A percentile compares a stretch with the other conserved stretches of the same genome.
Evolutionary conservation across 2,113 vertebrate species (phyloP).

Genomic region (Pleuronectes platessa): DNA sequence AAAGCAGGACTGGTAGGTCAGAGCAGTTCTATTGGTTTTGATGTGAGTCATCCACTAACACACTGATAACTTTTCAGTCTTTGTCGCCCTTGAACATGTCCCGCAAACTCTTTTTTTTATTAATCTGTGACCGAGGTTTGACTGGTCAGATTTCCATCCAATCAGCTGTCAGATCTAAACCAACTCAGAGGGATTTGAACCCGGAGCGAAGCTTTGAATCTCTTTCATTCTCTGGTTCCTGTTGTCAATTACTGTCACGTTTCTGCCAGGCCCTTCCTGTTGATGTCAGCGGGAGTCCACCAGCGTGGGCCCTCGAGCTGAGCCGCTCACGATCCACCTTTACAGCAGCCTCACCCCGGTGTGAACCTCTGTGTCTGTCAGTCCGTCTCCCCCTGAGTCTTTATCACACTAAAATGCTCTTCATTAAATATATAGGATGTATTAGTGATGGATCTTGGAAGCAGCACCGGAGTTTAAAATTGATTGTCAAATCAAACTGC

Average conservation of each 20-base stretch:
- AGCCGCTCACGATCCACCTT: not conserved
- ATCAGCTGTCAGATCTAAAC: slow-evolving; percentile 7
- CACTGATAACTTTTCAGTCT: not conserved
- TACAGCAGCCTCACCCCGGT: not conserved
- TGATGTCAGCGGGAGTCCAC: not conserved
- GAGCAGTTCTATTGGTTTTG: not conserved
- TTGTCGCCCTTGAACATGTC: not conserved
- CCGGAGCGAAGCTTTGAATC: not conserved
- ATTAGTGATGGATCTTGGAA: slow-evolving; percentile 43
- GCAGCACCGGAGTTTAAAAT: slow-evolving; percentile 25
- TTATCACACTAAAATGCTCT: slow-evolving; percentile 22
- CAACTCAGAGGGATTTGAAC: not conserved
- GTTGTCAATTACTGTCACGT: slow-evolving; percentile 21
- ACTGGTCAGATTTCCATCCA: not conserved
- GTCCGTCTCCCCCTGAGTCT: too few relatives aligned
- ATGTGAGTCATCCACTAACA: not conserved
- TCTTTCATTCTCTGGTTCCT: not conserved
- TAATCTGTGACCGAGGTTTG: not conserved
- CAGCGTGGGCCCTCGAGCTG: not conserved
- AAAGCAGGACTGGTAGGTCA: not conserved
- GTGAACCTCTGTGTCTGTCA: too few relatives aligned
- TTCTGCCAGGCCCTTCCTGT: slow-evolving; percentile 9
- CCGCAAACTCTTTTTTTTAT: not conserved
- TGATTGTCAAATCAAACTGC: slow-evolving; percentile 46
- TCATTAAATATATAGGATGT: slow-evolving; percentile 53